phyloP scores from a whole-genome alignment of 1,140 invertebrate species.

The Pogonus chalceus region DNA sequence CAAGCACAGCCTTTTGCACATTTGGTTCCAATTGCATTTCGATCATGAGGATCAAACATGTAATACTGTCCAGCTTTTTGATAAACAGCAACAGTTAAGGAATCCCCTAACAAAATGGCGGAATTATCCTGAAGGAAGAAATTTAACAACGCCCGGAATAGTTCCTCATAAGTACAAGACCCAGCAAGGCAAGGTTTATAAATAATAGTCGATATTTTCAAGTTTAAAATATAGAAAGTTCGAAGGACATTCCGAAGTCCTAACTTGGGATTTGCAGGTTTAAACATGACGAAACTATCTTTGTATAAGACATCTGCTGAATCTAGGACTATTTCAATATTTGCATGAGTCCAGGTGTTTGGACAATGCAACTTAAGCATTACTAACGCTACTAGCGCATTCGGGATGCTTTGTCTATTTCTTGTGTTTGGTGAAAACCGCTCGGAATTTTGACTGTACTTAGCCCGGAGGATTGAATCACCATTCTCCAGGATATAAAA shows the following conservation, averaged over 20 bases:
- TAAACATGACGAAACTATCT: conserved; percentile 30
- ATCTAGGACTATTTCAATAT: conserved; percentile 29
- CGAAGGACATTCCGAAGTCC: conserved; percentile 24
- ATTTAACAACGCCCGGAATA: conserved; percentile 19
- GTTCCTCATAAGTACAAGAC: conserved; percentile 14
- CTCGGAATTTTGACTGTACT: conserved; percentile 21
- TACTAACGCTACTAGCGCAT: conserved; percentile 22
- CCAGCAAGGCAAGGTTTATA: conserved; percentile 24
- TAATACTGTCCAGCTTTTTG: conserved; percentile 26
- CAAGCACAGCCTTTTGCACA: neutral
- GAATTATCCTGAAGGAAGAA: conserved; percentile 27
- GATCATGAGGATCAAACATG: conserved; percentile 29
- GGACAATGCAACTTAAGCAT: conserved; percentile 16
- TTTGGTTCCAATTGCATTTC: conserved; percentile 18
- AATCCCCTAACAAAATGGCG: conserved; percentile 22
- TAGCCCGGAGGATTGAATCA: conserved; percentile 24
- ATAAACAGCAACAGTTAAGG: conserved; percentile 23
- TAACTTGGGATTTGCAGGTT: conserved; percentile 23
- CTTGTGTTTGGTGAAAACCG: conserved; percentile 15
- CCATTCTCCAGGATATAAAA: conserved; percentile 19
- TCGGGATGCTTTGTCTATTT: conserved; percentile 24
- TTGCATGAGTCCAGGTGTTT: conserved; percentile 25
- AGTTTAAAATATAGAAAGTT: conserved; percentile 20
- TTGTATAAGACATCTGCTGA: conserved; percentile 29
- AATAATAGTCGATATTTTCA: conserved; percentile 23